Conservation (phyloP, 2,888 invertebrate genomes). For the Perizoma affinitatum region DNA sequence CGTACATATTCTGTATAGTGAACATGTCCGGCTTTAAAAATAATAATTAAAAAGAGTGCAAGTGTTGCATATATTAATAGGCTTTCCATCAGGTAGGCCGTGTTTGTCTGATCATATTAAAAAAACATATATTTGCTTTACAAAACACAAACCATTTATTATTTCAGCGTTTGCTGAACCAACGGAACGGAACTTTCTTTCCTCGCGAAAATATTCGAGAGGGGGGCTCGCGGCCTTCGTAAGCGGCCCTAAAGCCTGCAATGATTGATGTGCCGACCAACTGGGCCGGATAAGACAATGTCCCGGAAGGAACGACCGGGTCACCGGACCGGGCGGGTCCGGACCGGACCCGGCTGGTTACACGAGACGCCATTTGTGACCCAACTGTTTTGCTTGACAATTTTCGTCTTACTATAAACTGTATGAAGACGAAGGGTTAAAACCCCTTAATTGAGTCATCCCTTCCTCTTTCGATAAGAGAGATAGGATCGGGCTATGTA, state of each 20-base stretch:
- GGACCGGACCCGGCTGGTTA: conserved; percentile 14
- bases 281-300: conserved; percentile 71
- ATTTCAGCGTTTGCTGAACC: conserved; percentile 17
- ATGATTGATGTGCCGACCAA: conserved; percentile 60
- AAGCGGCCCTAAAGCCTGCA: conserved; percentile 42
- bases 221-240: conserved; percentile 31
- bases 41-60: no score
- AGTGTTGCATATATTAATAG: no score
- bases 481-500: no score
- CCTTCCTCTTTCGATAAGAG: no score
- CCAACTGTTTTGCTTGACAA: conserved; percentile 21
- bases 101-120: no score
- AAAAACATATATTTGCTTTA: not conserved
- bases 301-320: conserved; percentile 64
- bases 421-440: conserved; percentile 7
- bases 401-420: conserved; percentile 17
- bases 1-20: no score
- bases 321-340: conserved; percentile 48
- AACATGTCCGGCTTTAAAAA: no score
- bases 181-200: conserved; percentile 24
- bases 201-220: conserved; percentile 39
- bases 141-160: conserved; percentile 23
- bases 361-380: conserved; percentile 29
- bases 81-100: no score
- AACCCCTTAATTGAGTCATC: not conserved